Evolutionary conservation across 2,797 vertebrate genomes (phyloP), one percentile per base, ranked within the genome.

Genomic region (Darevskia mixta): DNA sequence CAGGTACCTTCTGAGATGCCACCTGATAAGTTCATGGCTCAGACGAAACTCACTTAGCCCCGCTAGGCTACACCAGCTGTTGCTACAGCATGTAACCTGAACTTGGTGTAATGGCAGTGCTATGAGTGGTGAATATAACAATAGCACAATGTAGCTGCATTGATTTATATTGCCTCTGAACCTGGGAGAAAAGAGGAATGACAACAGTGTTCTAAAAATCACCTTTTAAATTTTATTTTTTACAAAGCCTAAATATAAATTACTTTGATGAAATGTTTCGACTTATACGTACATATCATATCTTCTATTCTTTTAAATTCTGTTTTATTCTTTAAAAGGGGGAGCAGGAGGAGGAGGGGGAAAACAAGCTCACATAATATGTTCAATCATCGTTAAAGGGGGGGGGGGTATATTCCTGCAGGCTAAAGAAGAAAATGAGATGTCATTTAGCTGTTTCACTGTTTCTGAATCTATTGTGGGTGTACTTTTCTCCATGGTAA

Each of bases 381-480:
- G 38, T 73, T 27, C 18, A 13, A 64, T 5, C 0, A 7, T 61
- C 69, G 18, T 11, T 88, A 7, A 4, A 77, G 72, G 71, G 83
- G 88, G 13, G 0, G 1, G 1, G 41, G 4, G 41, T 90, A 69
- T 2, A 0, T 13, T 2, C 29, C 45, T 79, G 0, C 0, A 23
- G 66, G 49, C 27, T 80, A 0, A 38, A 87, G 9, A 82, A 4
- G 15, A 75, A 45, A 86, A 1, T 64, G 77, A 86, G 77, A 90
- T 86, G 29, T 1, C 3, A 73, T 81, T 86, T 87, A 90, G 80
- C 73, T 85, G 23, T 45, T 92, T 83, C 78, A 5, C 25, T 83
- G 20, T 66, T 86, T 90, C 79, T 91, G 1, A 45, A 86, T 75
- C 4, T 3, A 66, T 6, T 84, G 6, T 86, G 89, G 81, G 0